These are phyloP conservation scores for Acanthopagrus latus DNA, from an alignment of 2,797 vertebrate genomes.

Conservation along the genomic window DNA sequence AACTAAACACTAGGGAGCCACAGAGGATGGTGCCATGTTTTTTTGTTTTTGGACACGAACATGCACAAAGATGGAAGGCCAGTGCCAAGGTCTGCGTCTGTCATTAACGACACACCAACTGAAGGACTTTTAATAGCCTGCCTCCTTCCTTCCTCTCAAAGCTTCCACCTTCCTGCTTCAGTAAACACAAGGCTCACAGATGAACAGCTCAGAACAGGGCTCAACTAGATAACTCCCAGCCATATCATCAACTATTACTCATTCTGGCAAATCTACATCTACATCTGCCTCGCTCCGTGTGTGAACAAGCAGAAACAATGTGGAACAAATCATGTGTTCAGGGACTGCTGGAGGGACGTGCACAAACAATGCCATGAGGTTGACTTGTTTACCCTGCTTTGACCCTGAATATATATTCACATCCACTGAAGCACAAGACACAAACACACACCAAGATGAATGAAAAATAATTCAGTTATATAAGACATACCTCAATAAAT, in stretches of 20 bases:
- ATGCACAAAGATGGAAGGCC: slow-evolving; percentile 53
- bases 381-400: slow-evolving; percentile 20
- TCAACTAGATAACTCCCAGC: slow-evolving; percentile 10
- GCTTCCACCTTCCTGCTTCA: slow-evolving; percentile 71
- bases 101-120: slow-evolving; percentile 62
- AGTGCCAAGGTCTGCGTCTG: slow-evolving; percentile 70
- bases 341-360: slow-evolving; percentile 34
- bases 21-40: slow-evolving; percentile 44
- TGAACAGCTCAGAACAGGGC: slow-evolving; percentile 24
- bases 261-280: slow-evolving; percentile 15
- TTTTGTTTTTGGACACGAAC: slow-evolving; percentile 39
- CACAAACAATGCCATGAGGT: neutral
- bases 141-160: slow-evolving; percentile 77
- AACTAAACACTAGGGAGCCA: slow-evolving; percentile 39
- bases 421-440: neutral
- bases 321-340: slow-evolving; percentile 34
- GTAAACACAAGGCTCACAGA: slow-evolving; percentile 51
- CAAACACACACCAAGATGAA: neutral
- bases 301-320: slow-evolving; percentile 24
- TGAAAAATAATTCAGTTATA: neutral
- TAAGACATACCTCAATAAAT: neutral
- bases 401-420: slow-evolving; percentile 5
- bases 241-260: slow-evolving; percentile 3
- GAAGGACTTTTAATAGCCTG: slow-evolving; percentile 74
- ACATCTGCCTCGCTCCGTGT: slow-evolving; percentile 2